Evolutionary conservation across 2,888 invertebrate genomes (phyloP).

Genomic region (Eristalis intricaria): DNA sequence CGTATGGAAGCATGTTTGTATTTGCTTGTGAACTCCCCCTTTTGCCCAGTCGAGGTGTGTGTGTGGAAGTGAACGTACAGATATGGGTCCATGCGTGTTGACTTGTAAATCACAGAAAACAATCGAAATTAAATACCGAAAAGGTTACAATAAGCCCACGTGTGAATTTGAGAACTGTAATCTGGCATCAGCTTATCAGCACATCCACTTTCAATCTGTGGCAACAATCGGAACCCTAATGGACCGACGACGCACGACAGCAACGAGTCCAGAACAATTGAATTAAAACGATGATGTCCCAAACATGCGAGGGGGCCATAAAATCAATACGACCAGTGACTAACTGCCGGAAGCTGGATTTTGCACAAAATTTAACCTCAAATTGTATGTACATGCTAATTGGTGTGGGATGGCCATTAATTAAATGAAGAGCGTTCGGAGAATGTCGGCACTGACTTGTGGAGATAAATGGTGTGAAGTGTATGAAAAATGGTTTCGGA

Average conservation of each 20-base stretch:
- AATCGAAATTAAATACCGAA: slow-evolving; percentile 50
- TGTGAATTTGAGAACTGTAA: slow-evolving; percentile 43
- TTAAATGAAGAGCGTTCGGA: slow-evolving; percentile 15
- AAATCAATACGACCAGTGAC: slow-evolving; percentile 33
- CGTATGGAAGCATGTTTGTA: background rate
- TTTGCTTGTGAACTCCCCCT: background rate
- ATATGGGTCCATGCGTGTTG: background rate
- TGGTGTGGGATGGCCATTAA: slow-evolving; percentile 43
- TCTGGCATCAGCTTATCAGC: slow-evolving; percentile 21
- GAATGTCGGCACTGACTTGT: slow-evolving; percentile 4
- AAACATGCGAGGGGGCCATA: slow-evolving; percentile 4
- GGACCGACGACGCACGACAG: background rate
- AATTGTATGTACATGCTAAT: slow-evolving; percentile 39
- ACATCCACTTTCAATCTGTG: slow-evolving; percentile 32
- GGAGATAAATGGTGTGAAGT: slow-evolving; percentile 16
- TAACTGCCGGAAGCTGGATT: slow-evolving; percentile 45
- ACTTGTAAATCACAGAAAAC: slow-evolving; percentile 25
- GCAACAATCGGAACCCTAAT: background rate
- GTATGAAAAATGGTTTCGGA: slow-evolving; percentile 18
- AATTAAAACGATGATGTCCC: slow-evolving; percentile 32
- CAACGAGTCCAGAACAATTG: slow-evolving; percentile 19
- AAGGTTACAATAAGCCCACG: slow-evolving; percentile 35
- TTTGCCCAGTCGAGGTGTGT: background rate
- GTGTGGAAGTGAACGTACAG: too few relatives aligned
- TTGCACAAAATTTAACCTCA: slow-evolving; percentile 43